These are phyloP conservation scores for Porites lutea DNA, from an alignment of 64 coral and sea anemone genomes.

Conservation along the genomic window DNA sequence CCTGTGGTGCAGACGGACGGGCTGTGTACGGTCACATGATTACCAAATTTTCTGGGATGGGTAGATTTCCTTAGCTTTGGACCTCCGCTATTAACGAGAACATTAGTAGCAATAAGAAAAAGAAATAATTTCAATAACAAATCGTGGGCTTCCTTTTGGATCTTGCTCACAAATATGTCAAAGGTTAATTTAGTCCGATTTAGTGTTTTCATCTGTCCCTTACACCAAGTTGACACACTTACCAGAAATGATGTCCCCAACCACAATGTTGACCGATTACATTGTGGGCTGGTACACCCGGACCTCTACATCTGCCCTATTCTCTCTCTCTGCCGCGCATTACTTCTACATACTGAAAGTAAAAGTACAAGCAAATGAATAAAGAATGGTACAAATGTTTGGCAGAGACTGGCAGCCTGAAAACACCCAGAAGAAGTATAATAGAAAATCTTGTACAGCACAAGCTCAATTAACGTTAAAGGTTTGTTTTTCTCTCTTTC, in stretches of 20 bases:
- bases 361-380: conserved; percentile 15
- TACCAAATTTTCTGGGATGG: too few species aligned
- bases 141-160: conserved; percentile 15
- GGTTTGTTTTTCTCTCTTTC: background rate
- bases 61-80: too few species aligned
- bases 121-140: conserved; percentile 14
- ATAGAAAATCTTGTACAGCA: background rate
- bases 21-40: too few species aligned
- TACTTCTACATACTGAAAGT: background rate
- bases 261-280: conserved; percentile 23
- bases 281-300: conserved; percentile 12
- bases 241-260: conserved; percentile 7
- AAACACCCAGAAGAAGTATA: background rate
- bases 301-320: background rate
- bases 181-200: background rate
- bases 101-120: background rate
- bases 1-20: too few species aligned
- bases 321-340: background rate
- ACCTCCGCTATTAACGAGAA: background rate
- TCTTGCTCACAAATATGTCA: conserved; percentile 6
- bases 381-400: conserved; percentile 29
- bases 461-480: background rate
- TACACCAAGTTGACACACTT: background rate
- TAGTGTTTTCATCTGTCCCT: conserved; percentile 14
- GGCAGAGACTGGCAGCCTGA: background rate